A percentile compares a stretch with the other conserved stretches of the same genome.
These are phyloP conservation scores for Cephus cinctus DNA, from an alignment of 1,140 invertebrate genomes.

Conservation along the genomic window DNA sequence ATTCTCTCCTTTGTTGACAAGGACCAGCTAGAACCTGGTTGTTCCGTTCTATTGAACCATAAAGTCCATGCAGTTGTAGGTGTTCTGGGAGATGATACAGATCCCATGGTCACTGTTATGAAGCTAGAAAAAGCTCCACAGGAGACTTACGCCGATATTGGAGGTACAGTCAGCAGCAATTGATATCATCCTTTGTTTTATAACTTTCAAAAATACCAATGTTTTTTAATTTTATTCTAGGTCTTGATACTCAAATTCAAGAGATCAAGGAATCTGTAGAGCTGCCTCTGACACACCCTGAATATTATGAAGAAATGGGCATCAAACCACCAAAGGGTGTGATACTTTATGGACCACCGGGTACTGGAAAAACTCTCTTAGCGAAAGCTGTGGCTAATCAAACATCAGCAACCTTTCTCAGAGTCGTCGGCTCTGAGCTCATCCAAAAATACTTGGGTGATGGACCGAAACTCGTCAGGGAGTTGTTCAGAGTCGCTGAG, in stretches of 20 bases:
- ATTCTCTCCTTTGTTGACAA: constrained; percentile 99
- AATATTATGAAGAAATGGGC: constrained; percentile 99
- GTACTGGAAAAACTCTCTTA: constrained; percentile 96
- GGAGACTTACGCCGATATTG: constrained; percentile 99
- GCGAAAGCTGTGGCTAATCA: constrained; percentile 99
- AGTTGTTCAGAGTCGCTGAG: constrained; percentile 97
- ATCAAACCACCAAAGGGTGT: constrained; percentile 99
- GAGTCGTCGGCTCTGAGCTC: constrained; percentile 98
- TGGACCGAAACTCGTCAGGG: constrained; percentile 97
- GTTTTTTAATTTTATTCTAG: constrained; percentile 37
- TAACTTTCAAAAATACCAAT: constrained; percentile 1
- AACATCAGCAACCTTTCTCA: constrained; percentile 97
- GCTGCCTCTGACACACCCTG: constrained; percentile 96
- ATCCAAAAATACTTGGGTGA: constrained; percentile 99
- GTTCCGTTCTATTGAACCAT: constrained; percentile 97
- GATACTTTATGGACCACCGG: constrained; percentile 97
- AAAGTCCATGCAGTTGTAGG: constrained; percentile 99
- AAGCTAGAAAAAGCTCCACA: constrained; percentile 99
- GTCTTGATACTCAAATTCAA: constrained; percentile 99
- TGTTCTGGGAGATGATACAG: constrained; percentile 98
- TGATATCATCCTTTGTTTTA: constrained; percentile 6
- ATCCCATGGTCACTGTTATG: constrained; percentile 99
- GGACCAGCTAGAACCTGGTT: constrained; percentile 98
- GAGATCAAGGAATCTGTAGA: constrained; percentile 99
- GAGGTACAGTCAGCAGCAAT: constrained; percentile 59